Conservation (phyloP, 64 coral and sea anemone genomes). For the Porites lutea region DNA sequence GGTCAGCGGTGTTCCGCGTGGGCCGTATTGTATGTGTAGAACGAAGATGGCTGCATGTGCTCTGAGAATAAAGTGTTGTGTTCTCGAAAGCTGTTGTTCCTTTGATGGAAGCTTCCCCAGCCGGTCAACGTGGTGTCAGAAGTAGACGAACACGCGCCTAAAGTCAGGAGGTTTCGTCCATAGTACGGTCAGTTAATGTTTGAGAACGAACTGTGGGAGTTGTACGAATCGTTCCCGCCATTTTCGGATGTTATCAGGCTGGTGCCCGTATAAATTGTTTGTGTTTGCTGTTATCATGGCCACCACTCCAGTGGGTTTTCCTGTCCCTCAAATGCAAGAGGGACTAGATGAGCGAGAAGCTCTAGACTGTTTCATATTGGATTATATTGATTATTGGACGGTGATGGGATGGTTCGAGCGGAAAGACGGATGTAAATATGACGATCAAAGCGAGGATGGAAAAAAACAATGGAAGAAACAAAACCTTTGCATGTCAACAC, state of each 20-base stretch:
- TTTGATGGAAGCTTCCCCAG: too few relatives aligned
- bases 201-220: neutral
- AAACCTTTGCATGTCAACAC: neutral
- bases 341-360: constrained; percentile 48
- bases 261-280: neutral
- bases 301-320: constrained; percentile 12
- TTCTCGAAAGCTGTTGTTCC: too few relatives aligned
- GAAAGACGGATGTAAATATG: constrained; percentile 25
- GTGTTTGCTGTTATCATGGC: constrained; percentile 36
- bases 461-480: too few relatives aligned
- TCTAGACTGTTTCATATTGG: constrained; percentile 39
- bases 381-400: constrained; percentile 39
- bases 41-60: too few relatives aligned
- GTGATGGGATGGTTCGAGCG: constrained; percentile 12
- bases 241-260: neutral
- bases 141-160: constrained; percentile 2
- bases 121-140: constrained; percentile 40
- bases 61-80: too few relatives aligned
- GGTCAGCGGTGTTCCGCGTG: too few relatives aligned
- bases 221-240: neutral
- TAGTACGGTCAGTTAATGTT: neutral
- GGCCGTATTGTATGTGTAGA: too few relatives aligned
- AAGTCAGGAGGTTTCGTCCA: constrained; percentile 17
- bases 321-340: constrained; percentile 46
- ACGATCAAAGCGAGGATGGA: neutral